phyloP scores from a whole-genome alignment of 2,797 vertebrate genomes.

The Tamandua tetradactyla region DNA sequence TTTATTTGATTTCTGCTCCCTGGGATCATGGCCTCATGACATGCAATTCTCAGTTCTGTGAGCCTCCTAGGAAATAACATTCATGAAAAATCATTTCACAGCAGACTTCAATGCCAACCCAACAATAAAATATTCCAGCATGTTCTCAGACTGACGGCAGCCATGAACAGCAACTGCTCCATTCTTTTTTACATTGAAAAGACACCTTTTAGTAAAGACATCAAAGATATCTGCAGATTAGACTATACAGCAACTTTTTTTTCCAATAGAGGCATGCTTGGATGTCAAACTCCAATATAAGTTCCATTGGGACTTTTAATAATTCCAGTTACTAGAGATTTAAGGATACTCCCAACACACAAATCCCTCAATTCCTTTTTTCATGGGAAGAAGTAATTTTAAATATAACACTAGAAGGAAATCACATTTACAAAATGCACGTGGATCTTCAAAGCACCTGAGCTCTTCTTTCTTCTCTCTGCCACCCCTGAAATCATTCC shows the following conservation, averaged over 20 bases:
- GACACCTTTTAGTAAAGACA: conserved; percentile 64
- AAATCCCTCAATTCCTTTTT: background rate
- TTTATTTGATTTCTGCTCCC: conserved; percentile 76
- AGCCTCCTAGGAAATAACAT: conserved; percentile 72
- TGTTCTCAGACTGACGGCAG: conserved; percentile 60
- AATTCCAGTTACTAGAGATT: conserved; percentile 29
- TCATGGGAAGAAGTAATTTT: conserved; percentile 49
- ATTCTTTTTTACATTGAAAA: conserved; percentile 70
- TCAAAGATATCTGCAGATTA: conserved; percentile 58
- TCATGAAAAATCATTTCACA: conserved; percentile 78
- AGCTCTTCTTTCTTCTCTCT: background rate
- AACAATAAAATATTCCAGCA: conserved; percentile 77
- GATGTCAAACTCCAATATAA: conserved; percentile 19
- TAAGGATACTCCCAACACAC: background rate
- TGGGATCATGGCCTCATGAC: conserved; percentile 71
- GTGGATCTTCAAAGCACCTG: background rate
- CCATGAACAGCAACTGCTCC: conserved; percentile 42
- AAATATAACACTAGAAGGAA: conserved; percentile 45
- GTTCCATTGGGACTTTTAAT: conserved; percentile 61
- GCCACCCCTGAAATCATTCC: background rate
- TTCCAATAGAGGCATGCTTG: conserved; percentile 26
- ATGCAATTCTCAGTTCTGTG: conserved; percentile 73
- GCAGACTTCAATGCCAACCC: conserved; percentile 73
- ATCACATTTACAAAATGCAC: background rate
- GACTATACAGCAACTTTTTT: conserved; percentile 32